These are phyloP conservation scores for Hydropotes inermis DNA, from an alignment of 2,113 vertebrate species.

Conservation along the genomic window DNA sequence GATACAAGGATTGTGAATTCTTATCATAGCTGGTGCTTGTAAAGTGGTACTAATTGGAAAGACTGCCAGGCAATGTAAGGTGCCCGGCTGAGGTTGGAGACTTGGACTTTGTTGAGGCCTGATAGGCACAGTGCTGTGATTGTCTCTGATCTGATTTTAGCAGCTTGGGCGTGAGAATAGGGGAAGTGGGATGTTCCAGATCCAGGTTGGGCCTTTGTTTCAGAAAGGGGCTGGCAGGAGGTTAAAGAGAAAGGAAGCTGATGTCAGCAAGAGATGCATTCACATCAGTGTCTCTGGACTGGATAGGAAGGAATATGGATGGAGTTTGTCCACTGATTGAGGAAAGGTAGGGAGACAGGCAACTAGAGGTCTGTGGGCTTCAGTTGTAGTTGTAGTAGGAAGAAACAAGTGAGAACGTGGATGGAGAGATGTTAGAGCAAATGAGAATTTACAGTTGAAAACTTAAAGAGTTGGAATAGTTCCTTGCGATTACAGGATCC, in stretches of 20 bases:
- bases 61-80: background rate
- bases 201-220: background rate
- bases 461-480: background rate
- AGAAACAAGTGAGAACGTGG: background rate
- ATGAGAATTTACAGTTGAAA: background rate
- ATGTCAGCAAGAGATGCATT: background rate
- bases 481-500: background rate
- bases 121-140: background rate
- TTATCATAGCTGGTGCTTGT: background rate
- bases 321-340: background rate
- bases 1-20: background rate
- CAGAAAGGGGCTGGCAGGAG: background rate
- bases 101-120: background rate
- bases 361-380: background rate
- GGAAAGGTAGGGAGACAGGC: background rate
- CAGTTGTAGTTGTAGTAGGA: background rate
- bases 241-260: background rate
- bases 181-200: background rate
- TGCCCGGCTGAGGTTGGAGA: background rate
- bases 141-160: background rate
- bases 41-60: background rate
- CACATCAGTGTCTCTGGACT: background rate
- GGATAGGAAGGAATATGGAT: background rate
- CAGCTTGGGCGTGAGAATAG: background rate
- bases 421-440: background rate